These are phyloP conservation scores for Opisthocomus hoazin DNA, from an alignment of 2,113 vertebrate genomes.

Conservation along the genomic window DNA sequence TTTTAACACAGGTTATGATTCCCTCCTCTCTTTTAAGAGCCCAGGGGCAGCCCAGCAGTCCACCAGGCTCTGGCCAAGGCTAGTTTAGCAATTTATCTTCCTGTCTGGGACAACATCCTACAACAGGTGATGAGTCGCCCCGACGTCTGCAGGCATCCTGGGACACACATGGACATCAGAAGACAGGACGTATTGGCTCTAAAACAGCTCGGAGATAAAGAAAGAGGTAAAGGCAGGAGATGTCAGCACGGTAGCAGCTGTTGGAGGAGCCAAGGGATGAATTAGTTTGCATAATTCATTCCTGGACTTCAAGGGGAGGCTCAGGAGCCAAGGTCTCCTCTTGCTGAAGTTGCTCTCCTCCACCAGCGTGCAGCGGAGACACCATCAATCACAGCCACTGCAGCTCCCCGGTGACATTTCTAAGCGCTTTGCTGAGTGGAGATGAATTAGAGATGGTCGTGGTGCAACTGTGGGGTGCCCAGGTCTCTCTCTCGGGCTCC, in stretches of 20 bases:
- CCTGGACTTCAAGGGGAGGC: constrained; percentile 35
- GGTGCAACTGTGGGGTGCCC: background rate
- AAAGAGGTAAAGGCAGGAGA: background rate
- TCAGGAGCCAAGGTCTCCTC: constrained; percentile 39
- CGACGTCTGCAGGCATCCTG: background rate
- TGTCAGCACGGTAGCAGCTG: background rate
- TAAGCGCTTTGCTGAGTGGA: background rate
- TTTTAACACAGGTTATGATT: background rate
- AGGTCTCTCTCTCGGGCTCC: background rate
- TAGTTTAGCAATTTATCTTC: background rate
- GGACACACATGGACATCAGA: background rate
- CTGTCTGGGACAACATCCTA: background rate
- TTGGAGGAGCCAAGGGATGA: background rate
- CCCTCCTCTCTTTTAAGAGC: background rate
- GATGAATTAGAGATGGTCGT: background rate
- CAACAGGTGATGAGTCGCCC: background rate
- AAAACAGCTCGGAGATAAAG: background rate
- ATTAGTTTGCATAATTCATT: constrained; percentile 57
- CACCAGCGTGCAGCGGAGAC: background rate
- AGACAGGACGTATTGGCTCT: background rate
- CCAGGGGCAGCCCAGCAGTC: background rate
- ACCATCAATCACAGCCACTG: background rate
- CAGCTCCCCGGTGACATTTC: constrained; percentile 20
- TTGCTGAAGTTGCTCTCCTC: background rate
- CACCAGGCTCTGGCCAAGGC: background rate